These are phyloP conservation scores for Sthenelais limicola DNA, from an alignment of 2,888 invertebrate species.

Conservation along the genomic window DNA sequence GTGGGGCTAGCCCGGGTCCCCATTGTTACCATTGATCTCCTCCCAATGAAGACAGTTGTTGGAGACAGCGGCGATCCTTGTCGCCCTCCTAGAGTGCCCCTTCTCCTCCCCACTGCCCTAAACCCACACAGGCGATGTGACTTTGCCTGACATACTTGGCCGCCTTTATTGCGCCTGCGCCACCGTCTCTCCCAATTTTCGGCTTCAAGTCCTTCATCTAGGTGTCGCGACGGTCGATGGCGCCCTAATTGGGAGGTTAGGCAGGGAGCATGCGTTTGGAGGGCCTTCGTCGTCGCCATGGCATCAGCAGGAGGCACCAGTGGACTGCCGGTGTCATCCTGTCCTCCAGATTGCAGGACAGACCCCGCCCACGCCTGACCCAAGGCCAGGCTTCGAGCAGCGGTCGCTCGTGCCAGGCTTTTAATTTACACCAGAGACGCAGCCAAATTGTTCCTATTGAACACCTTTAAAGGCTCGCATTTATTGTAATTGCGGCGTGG, in stretches of 20 bases:
- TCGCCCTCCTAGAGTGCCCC: neutral
- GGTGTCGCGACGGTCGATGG: too few relatives aligned
- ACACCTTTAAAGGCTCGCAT: slow-evolving; percentile 34
- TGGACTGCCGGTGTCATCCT: neutral
- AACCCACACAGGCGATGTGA: neutral
- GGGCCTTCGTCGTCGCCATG: neutral
- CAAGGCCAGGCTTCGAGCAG: neutral
- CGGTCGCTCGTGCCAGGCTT: slow-evolving; percentile 9
- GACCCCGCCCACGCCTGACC: neutral
- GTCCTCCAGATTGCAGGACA: neutral
- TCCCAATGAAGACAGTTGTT: neutral
- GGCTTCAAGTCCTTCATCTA: neutral
- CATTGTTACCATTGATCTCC: slow-evolving; percentile 29
- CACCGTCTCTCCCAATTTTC: neutral
- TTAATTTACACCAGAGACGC: slow-evolving; percentile 26
- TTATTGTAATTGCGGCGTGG: slow-evolving; percentile 31
- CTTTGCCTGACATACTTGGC: neutral
- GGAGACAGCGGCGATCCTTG: neutral
- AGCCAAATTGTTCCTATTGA: slow-evolving; percentile 33
- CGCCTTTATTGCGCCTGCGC: neutral
- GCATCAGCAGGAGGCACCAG: too few relatives aligned
- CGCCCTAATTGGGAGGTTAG: slow-evolving; percentile 21
- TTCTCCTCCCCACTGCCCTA: neutral
- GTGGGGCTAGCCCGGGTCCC: slow-evolving; percentile 5
- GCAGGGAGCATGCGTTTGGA: slow-evolving; percentile 1